Base-by-base conservation (phyloP, 2,888 invertebrate genomes). In the Drosophila tripunctata region DNA sequence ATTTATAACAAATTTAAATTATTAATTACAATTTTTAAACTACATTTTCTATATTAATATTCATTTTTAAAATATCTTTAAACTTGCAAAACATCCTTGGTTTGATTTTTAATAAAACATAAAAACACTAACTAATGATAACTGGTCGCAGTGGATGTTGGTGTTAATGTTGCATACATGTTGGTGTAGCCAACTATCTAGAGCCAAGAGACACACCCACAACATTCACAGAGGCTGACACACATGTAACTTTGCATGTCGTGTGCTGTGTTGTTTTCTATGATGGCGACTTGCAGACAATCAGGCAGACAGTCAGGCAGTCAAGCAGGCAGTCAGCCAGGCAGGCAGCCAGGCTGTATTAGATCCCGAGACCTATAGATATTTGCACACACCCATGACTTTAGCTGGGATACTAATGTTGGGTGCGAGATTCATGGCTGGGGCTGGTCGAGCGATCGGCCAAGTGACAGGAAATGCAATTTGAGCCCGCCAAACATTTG, bases 401-500 rank as follows among this genome's bases (percentile, higher is more conserved):
- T 33, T 21, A 52, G 44, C 38, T 47, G 45, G 68, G 7, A 19
- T 24, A 21, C 35, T 45, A 44, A 27, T 33, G 54, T 51, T 74
- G 52, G 63, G 57, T 64, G 73, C 65, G 15, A 74, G 65, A 74
- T 72, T 72, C 72, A 72, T 63, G 52, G 55, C 54, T 62, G 54
- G 65, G n/a, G 50, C 70, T 51, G 76, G 74, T 40, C 76, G 55
- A 74, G 58, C 77, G 58, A 74, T 78, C 65, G 67, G 66, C 87
- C 70, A 72, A 84, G 84, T 86, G 87, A 84, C 84, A 87, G 87
- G 87, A 86, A 82, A 82, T 86, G 81, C 87, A 83, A 82, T 86
- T 82, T 83, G 72, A 86, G 87, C 67, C 66, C 67, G 75, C 72
- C 50, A 77, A 80, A 66, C 61, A 61, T 82, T 82, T 77, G 81